These are phyloP conservation scores for Euphydryas editha DNA, from an alignment of 2,888 invertebrate genomes.

Conservation along the genomic window DNA sequence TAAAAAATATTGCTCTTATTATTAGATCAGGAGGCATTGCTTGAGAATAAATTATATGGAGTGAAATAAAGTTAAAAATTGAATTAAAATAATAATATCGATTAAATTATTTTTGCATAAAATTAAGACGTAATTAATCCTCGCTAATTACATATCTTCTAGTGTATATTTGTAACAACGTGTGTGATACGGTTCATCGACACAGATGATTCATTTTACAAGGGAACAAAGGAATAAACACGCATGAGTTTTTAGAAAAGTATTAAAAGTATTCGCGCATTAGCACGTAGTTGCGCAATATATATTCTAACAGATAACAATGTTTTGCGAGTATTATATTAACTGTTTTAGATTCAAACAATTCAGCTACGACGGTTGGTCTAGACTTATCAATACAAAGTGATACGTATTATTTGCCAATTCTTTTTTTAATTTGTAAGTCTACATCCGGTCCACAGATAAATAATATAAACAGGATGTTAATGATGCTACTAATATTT, in stretches of 20 bases:
- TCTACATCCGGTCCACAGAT: too few relatives aligned
- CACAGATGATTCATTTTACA: constrained; percentile 46
- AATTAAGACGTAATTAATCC: not conserved
- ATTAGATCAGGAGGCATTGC: constrained; percentile 34
- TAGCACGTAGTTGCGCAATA: constrained; percentile 37
- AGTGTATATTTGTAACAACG: constrained; percentile 2
- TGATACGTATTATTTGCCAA: not conserved
- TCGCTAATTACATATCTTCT: not conserved
- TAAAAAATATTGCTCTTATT: constrained; percentile 42
- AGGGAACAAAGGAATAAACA: constrained; percentile 49
- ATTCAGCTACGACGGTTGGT: not conserved
- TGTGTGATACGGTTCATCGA: constrained; percentile 49
- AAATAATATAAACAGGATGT: too few relatives aligned
- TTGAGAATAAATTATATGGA: not conserved
- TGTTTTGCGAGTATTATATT: constrained; percentile 9
- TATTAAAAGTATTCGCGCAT: constrained; percentile 39
- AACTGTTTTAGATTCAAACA: constrained; percentile 5
- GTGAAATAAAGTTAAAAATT: not conserved
- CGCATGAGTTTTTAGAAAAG: constrained; percentile 50
- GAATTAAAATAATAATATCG: too few relatives aligned
- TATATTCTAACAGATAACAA: constrained; percentile 16
- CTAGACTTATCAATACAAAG: not conserved
- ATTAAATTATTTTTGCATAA: not conserved
- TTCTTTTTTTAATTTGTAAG: too few relatives aligned
- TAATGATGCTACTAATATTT: too few relatives aligned